These are phyloP conservation scores for Emys orbicularis DNA, from an alignment of 2,797 vertebrate genomes.

Conservation along the genomic window DNA sequence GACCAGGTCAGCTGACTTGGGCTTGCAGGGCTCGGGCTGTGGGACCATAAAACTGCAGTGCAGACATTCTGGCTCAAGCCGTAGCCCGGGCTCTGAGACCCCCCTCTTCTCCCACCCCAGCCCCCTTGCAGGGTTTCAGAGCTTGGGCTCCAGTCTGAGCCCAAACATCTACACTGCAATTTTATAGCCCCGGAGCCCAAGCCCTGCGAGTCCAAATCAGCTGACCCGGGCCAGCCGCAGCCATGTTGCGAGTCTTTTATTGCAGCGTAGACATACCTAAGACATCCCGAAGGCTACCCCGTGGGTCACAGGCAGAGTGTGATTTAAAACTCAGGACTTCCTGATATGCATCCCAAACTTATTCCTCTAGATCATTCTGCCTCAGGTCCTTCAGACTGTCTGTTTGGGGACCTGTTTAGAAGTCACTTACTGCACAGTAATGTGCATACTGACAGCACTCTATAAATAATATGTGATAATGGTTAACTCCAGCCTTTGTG, in stretches of 20 bases:
- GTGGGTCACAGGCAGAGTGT: neutral
- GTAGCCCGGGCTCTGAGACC: neutral
- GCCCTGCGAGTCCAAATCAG: too few relatives aligned
- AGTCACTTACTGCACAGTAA: neutral
- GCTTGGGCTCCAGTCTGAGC: neutral
- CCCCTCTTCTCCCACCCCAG: too few relatives aligned
- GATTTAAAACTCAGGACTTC: neutral
- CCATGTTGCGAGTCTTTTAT: too few relatives aligned
- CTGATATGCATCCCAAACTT: neutral
- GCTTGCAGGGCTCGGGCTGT: too few relatives aligned
- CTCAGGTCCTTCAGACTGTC: accelerated
- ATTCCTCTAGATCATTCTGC: neutral
- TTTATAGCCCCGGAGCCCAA: too few relatives aligned
- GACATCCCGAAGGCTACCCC: neutral
- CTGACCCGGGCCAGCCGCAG: too few relatives aligned
- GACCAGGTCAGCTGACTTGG: neutral
- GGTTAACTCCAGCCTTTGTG: neutral
- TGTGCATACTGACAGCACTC: neutral
- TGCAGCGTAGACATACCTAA: neutral
- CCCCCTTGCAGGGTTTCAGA: neutral
- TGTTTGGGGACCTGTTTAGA: neutral
- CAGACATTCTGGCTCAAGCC: too few relatives aligned
- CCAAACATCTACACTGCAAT: too few relatives aligned
- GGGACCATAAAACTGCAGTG: too few relatives aligned
- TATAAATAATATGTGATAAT: neutral